Evolutionary conservation across 2,888 invertebrate species (phyloP), one percentile per base, ranked within the genome.

Genomic region (Oscheius myriophilus): DNA sequence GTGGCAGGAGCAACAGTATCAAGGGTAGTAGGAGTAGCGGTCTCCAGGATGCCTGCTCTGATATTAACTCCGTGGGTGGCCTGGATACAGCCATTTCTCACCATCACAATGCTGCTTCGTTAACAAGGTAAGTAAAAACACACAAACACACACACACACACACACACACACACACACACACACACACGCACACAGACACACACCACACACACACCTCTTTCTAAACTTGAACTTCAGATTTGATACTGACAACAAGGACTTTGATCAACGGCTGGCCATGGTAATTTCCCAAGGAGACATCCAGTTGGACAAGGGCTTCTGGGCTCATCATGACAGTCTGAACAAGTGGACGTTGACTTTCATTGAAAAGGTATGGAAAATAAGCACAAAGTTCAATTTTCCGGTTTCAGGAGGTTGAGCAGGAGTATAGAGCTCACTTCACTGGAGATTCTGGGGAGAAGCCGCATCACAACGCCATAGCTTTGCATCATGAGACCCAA

Each of bases 321-420:
- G 80, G 81, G 76, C 69, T 57, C 79, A 80, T 67, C 76, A 78
- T 57, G 78, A 83, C 55, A 81, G 83, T 68, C 94, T 96, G 52
- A 92, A 92, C 64, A 80, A 83, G 43, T 90, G 93, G 82, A 93
- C 93, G 0, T 88, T 96, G 23, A 93, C 92, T 87, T 96, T 96
- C 88, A 91, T 91, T 82, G 91, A 92, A 65, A 87, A 75, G 42
- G 72, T 63, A 11, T 16, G 26, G 9, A 49, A 49, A 18, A 6
- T 49, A 2, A 57, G 4, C 3, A 39, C 16, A 18, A 45, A 2
- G 2, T 25, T 23, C 62, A 67, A 21, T 14, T 63, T 14, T 12
- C 4, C 11, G 9, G 9, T 42, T 62, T 65, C 57, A 67, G 67
- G 80, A 77, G 49, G 79, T 86, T 9, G 86, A 86, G 68, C 67